A percentile compares a stretch with the other conserved stretches of the same genome.
These are phyloP conservation scores for Psilopogon haemacephalus DNA, from an alignment of 2,113 vertebrate species.

Conservation along the genomic window DNA sequence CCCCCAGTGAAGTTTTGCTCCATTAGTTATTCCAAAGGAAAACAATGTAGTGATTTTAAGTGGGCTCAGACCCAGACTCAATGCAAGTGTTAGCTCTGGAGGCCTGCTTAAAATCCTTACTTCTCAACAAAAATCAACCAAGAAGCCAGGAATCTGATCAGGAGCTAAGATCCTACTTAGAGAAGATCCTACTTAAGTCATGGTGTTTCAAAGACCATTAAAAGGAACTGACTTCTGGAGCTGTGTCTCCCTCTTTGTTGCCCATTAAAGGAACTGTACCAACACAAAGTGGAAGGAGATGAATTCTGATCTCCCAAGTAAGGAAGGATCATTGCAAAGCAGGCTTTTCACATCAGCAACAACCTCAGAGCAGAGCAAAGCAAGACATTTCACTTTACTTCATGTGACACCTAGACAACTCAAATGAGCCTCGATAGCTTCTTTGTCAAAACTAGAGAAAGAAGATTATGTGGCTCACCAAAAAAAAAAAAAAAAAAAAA, in stretches of 20 bases:
- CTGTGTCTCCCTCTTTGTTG: not conserved
- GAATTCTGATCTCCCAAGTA: not conserved
- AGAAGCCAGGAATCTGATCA: not conserved
- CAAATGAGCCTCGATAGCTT: not conserved
- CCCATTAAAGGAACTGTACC: not conserved
- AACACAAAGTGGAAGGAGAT: not conserved
- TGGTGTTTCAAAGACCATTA: not conserved
- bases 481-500: not conserved
- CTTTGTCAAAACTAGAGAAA: not conserved
- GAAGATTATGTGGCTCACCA: not conserved
- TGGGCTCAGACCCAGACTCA: not conserved
- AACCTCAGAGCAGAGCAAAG: not conserved
- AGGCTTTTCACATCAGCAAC: not conserved
- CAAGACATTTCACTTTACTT: not conserved
- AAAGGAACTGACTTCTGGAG: not conserved
- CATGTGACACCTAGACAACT: not conserved
- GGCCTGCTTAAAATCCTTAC: not conserved
- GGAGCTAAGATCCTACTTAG: not conserved
- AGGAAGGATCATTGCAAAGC: not conserved
- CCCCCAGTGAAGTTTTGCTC: not conserved
- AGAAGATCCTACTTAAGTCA: not conserved
- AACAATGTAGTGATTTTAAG: not conserved
- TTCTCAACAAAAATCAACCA: not conserved
- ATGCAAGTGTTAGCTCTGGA: not conserved
- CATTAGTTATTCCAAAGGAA: not conserved